Percentiles rank a stretch among this genome's conserved stretches.
phyloP scores from a whole-genome alignment of 2,888 invertebrate genomes.

The Tipula lateralis region DNA sequence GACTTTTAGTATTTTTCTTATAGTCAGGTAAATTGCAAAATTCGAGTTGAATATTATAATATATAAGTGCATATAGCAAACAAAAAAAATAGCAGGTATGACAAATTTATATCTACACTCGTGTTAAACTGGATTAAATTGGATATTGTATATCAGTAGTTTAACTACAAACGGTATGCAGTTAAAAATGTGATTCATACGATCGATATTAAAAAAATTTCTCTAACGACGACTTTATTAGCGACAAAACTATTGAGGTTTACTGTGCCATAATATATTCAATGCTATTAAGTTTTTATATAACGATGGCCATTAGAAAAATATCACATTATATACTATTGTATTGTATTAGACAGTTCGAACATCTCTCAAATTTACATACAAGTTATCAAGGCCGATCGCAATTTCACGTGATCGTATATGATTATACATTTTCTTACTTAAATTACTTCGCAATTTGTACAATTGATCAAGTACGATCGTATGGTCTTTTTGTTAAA shows the following conservation, averaged over 20 bases:
- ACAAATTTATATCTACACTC: neutral
- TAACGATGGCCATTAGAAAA: neutral
- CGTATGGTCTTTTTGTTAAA: neutral
- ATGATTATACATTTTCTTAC: neutral
- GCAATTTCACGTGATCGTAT: neutral
- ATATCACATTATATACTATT: neutral
- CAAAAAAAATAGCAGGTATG: neutral
- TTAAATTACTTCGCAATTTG: neutral
- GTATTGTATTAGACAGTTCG: neutral
- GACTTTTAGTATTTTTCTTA: neutral
- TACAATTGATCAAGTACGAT: neutral
- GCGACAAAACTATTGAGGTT: neutral
- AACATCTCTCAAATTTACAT: too few relatives aligned
- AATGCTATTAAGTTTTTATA: neutral
- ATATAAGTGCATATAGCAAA: neutral
- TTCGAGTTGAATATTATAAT: neutral
- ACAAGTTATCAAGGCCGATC: neutral
- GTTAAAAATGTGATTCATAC: neutral
- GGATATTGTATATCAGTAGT: neutral
- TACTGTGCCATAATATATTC: neutral
- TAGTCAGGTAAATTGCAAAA: neutral
- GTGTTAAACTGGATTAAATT: conserved; percentile 1
- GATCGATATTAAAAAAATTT: neutral
- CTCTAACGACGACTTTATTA: neutral
- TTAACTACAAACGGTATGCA: neutral